A percentile compares a stretch with the other conserved stretches of the same genome.
phyloP scores from a whole-genome alignment of 2,888 invertebrate species.

The Diloba caeruleocephala region DNA sequence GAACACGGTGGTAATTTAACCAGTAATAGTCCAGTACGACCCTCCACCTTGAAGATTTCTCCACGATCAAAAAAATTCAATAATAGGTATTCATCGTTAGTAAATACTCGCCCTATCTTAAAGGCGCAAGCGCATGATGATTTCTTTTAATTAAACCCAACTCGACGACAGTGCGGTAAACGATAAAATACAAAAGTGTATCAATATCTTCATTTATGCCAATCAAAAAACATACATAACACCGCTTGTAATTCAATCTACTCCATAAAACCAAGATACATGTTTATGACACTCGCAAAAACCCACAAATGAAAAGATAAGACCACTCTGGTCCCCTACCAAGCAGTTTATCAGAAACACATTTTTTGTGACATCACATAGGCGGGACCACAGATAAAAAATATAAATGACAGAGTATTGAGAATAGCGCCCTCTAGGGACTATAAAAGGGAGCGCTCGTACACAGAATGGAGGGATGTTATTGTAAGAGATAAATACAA shows the following conservation, averaged over 20 bases:
- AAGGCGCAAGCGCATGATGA: no score
- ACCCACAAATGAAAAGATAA: slow-evolving; percentile 45
- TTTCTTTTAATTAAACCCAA: not conserved
- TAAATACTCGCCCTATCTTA: no score
- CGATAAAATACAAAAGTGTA: not conserved
- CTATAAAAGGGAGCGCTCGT: slow-evolving; percentile 26
- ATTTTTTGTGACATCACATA: slow-evolving; percentile 43
- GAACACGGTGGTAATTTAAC: no score
- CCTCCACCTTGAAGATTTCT: no score
- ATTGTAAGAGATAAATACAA: slow-evolving; percentile 2
- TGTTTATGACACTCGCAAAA: slow-evolving; percentile 35
- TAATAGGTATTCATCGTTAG: no score
- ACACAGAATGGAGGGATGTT: slow-evolving; percentile 14
- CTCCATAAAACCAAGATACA: slow-evolving; percentile 24
- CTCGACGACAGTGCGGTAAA: no score
- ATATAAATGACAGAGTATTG: slow-evolving; percentile 45
- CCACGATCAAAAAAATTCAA: no score
- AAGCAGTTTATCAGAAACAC: slow-evolving; percentile 41
- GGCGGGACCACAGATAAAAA: slow-evolving; percentile 51
- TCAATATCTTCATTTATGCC: not conserved
- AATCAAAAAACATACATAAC: not conserved
- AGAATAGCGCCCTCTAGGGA: slow-evolving; percentile 40
- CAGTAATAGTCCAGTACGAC: no score
- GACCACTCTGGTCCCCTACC: slow-evolving; percentile 20
- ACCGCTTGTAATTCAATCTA: slow-evolving; percentile 17